Base-by-base conservation (phyloP, 1,140 invertebrate genomes). In the Brachionus rotundiformis region DNA sequence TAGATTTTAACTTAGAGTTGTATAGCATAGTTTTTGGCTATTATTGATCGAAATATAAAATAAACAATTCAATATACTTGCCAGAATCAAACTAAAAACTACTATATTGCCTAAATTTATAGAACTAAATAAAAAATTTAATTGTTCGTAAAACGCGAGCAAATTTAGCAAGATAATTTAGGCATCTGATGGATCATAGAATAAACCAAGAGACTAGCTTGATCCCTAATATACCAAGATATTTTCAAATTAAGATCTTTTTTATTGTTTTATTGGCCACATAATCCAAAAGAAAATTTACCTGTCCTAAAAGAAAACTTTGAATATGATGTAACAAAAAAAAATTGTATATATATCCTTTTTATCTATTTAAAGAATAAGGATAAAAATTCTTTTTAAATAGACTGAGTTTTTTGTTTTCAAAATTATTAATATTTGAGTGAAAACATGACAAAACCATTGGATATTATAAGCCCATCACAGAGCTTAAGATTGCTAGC, bases 271-370 rank as follows among this genome's bases (percentile, higher is more conserved):
- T 54, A 54, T 54, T 54, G 47, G 47, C 16, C n/a, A 54, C 16
- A 19, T 68, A 68, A 68, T 68, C 63, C 63, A 1, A 33, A 68
- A 36, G 33, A 68, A 68, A 68, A 68, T 68, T 36, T 68, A 68
- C 63, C 63, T 68, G 63, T 36, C 63, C 31, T 36, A 33, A 68
- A 16, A 36, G 13, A 33, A 68, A 19, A 68, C 16, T 19, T 10
- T 11, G 36, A 68, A 68, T 36, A 68, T 68, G 63, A 68, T 68
- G 63, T 39, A 68, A 68, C 63, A 13, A 68, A n/a, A n/a, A n/a
- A n/a, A n/a, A n/a, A n/a, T n/a, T n/a, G n/a, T n/a, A 68, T 33
- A 19, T 33, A 36, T 63, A 5, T 29, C 29, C 4, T 23, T 63
- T 63, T 63, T 25, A 63, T 25, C 61, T n/a, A 29, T 63, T 29